Evolutionary conservation across 2,888 invertebrate genomes (phyloP), one percentile per base, ranked within the genome.

Genomic region (Patella pellucida): DNA sequence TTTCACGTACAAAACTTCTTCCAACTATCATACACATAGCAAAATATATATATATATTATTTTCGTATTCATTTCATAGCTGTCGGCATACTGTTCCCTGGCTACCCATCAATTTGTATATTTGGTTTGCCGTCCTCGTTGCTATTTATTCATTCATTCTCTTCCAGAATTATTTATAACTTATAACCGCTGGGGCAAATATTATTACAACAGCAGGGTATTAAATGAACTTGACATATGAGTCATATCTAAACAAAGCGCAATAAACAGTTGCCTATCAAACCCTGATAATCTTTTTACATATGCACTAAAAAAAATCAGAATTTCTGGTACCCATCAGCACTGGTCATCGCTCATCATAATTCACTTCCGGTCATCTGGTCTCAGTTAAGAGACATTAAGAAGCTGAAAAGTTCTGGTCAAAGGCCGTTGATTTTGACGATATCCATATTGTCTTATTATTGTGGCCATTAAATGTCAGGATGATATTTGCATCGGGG

Each of bases 391-490:
- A 71, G 52, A 16, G 56, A 19, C 23, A n/a, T 27, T 71, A 50
- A 71, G 23, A 19, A 41, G 31, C 56, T 70, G 15, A 27, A 67
- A 72, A 72, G 76, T 23, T 19, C 15, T 67, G 23, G 69, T 31
- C 51, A 72, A 52, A 67, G 14, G 51, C 72, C 27, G 54, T 73
- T 62, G 67, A 56, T 69, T 70, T 73, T 51, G 52, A 73, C 4
- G 41, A 62, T 68, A 68, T 69, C 70, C 73, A 19, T 52, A 16
- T 76, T 76, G 70, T 74, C 76, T 78, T 76, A 73, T 54, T 74
- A 68, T 54, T 62, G 67, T 27, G 69, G 31, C 69, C 70, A 73
- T 72, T 69, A 84, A 83, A 84, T 83, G 84, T 83, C 84, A 84
- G 74, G 14, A 68, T 83, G 83, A 75, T 83, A 84, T 84, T 84